Evolutionary conservation across 2,797 vertebrate species (phyloP).

Genomic region (Lagodon rhomboides): DNA sequence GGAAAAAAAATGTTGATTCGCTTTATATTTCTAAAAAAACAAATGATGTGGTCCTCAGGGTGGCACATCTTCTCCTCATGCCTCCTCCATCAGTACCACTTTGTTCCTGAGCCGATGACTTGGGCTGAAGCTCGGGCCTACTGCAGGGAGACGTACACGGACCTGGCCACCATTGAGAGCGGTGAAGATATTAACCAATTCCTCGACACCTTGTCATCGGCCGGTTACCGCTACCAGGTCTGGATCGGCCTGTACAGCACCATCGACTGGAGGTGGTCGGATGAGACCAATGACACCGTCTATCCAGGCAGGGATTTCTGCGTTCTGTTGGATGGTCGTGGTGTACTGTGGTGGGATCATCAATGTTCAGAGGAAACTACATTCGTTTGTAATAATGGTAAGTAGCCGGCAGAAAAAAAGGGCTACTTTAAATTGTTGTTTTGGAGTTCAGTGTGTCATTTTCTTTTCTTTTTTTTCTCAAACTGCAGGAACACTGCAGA

Average conservation of each 20-base stretch:
- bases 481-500: no score
- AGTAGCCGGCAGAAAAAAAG: no score
- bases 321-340: no score
- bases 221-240: no score
- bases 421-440: no score
- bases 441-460: no score
- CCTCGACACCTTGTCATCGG: background rate
- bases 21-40: background rate
- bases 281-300: background rate
- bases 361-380: no score
- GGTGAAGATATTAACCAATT: background rate
- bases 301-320: no score
- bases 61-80: background rate
- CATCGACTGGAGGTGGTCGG: slow-evolving; percentile 12
- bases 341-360: no score
- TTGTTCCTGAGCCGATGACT: background rate
- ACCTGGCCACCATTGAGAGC: slow-evolving; percentile 25
- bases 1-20: background rate
- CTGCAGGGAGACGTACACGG: slow-evolving; percentile 18
- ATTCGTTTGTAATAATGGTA: no score
- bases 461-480: no score
- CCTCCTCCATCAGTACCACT: slow-evolving; percentile 25
- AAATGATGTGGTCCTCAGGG: background rate
- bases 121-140: slow-evolving; percentile 37
- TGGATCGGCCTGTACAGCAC: no score